These are phyloP conservation scores for Saccostrea glomerata DNA, from an alignment of 1,140 invertebrate species.

Conservation along the genomic window DNA sequence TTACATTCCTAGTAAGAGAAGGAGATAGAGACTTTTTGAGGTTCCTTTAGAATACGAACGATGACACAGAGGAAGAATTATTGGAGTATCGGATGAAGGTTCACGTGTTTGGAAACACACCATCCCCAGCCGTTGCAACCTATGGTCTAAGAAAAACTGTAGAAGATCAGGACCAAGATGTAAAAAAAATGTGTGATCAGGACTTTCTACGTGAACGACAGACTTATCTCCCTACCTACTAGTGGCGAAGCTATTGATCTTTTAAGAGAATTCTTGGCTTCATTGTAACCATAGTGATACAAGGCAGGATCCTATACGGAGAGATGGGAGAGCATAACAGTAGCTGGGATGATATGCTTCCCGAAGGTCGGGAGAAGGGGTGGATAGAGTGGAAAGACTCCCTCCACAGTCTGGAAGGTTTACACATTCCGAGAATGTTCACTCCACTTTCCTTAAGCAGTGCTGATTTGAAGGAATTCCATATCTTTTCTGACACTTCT, in stretches of 20 bases:
- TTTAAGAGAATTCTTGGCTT: slow-evolving; percentile 45
- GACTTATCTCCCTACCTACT: not conserved
- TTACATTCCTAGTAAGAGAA: not conserved
- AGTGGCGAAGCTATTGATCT: not conserved
- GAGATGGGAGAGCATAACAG: slow-evolving; percentile 11
- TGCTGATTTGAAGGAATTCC: not conserved
- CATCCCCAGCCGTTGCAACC: slow-evolving; percentile 1
- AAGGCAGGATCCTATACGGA: slow-evolving; percentile 53
- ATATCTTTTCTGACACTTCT: slow-evolving; percentile 40
- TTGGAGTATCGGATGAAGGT: slow-evolving; percentile 39
- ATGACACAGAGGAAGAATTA: not conserved
- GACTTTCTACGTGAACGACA: slow-evolving; percentile 11
- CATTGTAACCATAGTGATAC: slow-evolving; percentile 48
- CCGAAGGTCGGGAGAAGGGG: not conserved
- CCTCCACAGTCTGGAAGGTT: no score
- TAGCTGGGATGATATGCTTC: slow-evolving; percentile 54
- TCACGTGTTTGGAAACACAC: slow-evolving; percentile 37
- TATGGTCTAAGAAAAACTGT: not conserved
- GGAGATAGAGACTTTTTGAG: not conserved
- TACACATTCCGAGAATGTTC: no score
- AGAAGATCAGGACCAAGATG: not conserved
- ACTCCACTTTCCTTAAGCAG: not conserved
- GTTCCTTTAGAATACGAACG: slow-evolving; percentile 13
- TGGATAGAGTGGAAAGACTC: slow-evolving; percentile 50
- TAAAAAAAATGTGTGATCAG: not conserved